A percentile compares a stretch with the other conserved stretches of the same genome.
Evolutionary conservation across 1,140 invertebrate genomes (phyloP).

Genomic region (Pogonomyrmex barbatus): DNA sequence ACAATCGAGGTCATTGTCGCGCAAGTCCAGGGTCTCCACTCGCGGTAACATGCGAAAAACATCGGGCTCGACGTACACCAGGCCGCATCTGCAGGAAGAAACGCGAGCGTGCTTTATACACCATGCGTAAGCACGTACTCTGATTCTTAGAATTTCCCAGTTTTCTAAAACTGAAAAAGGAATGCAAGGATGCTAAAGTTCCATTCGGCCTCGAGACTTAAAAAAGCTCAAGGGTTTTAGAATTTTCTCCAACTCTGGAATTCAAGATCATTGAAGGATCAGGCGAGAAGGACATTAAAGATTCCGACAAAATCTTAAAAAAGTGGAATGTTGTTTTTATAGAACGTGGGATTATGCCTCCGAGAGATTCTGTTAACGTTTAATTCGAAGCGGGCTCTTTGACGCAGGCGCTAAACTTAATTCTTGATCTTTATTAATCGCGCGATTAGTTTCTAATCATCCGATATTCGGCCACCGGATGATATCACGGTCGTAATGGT

Average conservation of each 20-base stretch:
- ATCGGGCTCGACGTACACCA: conserved; percentile 76
- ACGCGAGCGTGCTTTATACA: background rate
- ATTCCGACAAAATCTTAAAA: background rate
- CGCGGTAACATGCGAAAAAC: conserved; percentile 69
- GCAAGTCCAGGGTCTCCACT: conserved; percentile 73
- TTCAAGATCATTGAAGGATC: background rate
- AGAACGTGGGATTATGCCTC: background rate
- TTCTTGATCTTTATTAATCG: background rate
- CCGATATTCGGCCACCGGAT: conserved; percentile 20
- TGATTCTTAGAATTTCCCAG: background rate
- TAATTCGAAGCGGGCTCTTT: background rate
- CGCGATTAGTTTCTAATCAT: conserved; percentile 5
- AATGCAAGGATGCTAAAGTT: background rate
- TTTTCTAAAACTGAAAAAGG: background rate
- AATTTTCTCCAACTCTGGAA: background rate
- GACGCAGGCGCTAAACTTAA: background rate
- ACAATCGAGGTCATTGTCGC: conserved; percentile 80
- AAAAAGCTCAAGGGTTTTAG: background rate
- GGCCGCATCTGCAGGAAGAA: conserved; percentile 64
- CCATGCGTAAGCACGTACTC: background rate
- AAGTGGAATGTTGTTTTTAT: background rate
- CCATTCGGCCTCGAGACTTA: background rate
- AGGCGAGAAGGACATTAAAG: background rate
- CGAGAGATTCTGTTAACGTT: background rate
- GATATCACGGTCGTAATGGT: background rate